Base-by-base conservation (phyloP, 2,113 vertebrate genomes). In the Phocoena sinus region DNA sequence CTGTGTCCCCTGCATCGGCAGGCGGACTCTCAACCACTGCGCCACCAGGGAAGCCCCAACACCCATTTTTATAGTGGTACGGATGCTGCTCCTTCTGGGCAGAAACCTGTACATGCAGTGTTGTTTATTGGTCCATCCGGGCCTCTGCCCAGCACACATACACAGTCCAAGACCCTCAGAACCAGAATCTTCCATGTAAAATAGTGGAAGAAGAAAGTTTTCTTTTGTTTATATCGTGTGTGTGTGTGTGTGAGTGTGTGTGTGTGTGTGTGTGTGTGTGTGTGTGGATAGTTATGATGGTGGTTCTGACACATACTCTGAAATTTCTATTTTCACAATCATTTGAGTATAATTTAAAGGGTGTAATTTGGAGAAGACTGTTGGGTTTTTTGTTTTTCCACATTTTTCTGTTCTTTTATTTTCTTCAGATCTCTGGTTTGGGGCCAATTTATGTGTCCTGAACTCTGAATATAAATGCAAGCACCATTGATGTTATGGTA, bases 101-200 rank as follows among this genome's bases (percentile, higher is more conserved):
- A 33, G 58, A 94, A 70, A 58, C 26, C 6, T 4, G 20, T 44
- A 11, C 23, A 0, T 44, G 23, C 21, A 3, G 20, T 15, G 33
- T 25, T 65, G 13, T 71, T 47, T 28, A 38, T 8, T 3, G 25
- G 41, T 11, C 38, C 60, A 12, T 9, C 20, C 6, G 0, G 14
- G 7, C n/a, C 9, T 23, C 3, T 7, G 33, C 2, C 7, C 53
- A 21, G 21, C 38, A 4, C 1, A 1, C 10, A 13, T 0, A 1
- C 23, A 6, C 25, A 58, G 71, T 36, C 41, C 23, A 2, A 23
- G 38, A 17, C 60, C 67, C 2, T 38, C 13, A 3, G 53, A 70
- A 17, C 23, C 25, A 6, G n/a, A 62, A 20, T 17, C 60, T 18
- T 44, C 80, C 28, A 0, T 15, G n/a, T 15, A 8, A 38, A 13